Base-by-base conservation (phyloP, 2,888 invertebrate genomes). In the Campoletis raptor region DNA sequence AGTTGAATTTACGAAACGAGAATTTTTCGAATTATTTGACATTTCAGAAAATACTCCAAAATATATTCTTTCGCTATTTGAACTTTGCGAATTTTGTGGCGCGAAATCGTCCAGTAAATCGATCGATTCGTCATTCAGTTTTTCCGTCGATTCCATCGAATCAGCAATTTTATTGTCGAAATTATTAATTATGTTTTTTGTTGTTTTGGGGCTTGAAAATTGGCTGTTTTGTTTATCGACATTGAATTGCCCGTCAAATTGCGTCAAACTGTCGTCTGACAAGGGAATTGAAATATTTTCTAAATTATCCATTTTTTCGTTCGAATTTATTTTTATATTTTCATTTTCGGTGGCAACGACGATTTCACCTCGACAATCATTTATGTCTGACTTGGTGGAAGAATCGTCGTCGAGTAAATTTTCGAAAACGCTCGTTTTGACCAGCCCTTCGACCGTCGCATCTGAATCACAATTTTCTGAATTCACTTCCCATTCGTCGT, bases 241-340 rank as follows among this genome's bases (percentile, higher is more conserved):
- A 30, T 30, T 15, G 1, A 61, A 24, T 54, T 52, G 24, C 4
- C 36, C 40, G 40, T 24, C 18, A 15, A 40, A 12, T 24, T 15
- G 40, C 2, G 77, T 70, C 0, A 36, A 15, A 36, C 48, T 64
- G 7, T 48, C 79, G n/a, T 89, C 87, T 15, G 88, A 89, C 10
- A 90, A 89, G 9, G 88, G 87, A 36, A 88, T 67, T 24, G 91
- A 72, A 45, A 91, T 72, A 40, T 90, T 86, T 37, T 91, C 90
- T 37, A 90, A 90, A 45, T 66, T 73, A 6, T 84, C 70, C 36
- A 36, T 18, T 48, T 66, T 77, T 2, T n/a, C 66, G 15, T 18
- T 37, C 8, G 76, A 45, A 2, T 85, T 67, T 57, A 67, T 52
- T 52, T 66, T 15, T 3, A 21, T n/a, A n/a, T 52, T 37, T 7